Conservation (phyloP, 2,797 vertebrate species). For the Crocidura indochinensis region DNA sequence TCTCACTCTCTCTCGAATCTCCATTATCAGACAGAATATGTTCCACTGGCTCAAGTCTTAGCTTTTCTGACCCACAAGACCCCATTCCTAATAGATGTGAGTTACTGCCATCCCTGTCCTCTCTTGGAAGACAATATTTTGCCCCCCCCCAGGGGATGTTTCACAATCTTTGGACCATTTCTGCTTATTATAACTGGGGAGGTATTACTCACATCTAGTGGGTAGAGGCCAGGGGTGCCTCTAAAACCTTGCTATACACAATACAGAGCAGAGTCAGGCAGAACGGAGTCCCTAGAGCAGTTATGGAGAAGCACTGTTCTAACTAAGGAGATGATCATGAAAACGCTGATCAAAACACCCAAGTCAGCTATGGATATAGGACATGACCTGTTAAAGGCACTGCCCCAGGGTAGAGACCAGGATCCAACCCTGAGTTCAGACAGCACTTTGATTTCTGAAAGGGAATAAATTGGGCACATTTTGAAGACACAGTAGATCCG, state of each 20-base stretch:
- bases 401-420: not conserved
- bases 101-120: not conserved
- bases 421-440: not conserved
- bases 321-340: not conserved
- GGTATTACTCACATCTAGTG: not conserved
- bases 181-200: not conserved
- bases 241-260: not conserved
- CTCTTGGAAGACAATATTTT: not conserved
- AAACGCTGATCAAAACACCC: not conserved
- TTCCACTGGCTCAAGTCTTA: not conserved
- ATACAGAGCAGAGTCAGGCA: not conserved
- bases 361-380: not conserved
- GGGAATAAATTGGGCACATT: not conserved
- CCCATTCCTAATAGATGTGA: not conserved
- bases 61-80: not conserved
- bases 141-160: not conserved
- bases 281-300: not conserved
- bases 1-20: not conserved
- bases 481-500: not conserved
- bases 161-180: not conserved
- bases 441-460: not conserved
- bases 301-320: not conserved
- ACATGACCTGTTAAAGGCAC: not conserved
- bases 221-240: not conserved
- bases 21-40: constrained; percentile 5